Evolutionary conservation across 2,113 vertebrate species (phyloP).

Genomic region (Taxidea taxus): DNA sequence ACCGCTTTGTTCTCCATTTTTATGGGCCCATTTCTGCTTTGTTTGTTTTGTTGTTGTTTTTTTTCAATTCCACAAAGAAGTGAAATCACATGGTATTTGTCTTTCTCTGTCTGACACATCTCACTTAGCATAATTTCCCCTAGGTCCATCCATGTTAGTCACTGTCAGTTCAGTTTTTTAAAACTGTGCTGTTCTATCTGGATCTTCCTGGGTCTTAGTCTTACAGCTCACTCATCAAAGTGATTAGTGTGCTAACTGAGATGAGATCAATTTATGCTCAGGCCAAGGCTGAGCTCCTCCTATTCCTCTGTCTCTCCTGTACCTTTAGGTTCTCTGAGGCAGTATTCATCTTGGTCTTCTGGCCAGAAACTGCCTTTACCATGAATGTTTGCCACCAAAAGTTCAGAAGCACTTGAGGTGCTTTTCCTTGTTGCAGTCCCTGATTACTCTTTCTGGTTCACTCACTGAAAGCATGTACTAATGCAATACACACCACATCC

Average conservation of each 20-base stretch:
- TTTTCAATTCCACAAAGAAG: not conserved
- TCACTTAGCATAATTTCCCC: not conserved
- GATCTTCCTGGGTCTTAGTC: not conserved
- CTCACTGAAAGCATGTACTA: not conserved
- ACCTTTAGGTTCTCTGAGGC: not conserved
- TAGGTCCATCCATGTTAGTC: not conserved
- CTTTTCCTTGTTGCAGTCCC: not conserved
- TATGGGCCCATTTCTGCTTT: not conserved
- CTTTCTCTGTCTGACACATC: not conserved
- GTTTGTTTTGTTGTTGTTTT: not conserved
- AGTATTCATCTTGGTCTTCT: not conserved
- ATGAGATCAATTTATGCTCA: not conserved
- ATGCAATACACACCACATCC: not conserved
- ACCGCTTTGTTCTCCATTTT: not conserved
- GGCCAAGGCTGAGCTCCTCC: not conserved
- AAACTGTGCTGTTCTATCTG: not conserved
- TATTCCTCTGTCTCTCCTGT: not conserved
- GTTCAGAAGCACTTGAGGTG: not conserved
- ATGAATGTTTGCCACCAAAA: not conserved
- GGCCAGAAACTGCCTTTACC: not conserved
- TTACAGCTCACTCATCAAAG: not conserved
- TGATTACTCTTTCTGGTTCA: not conserved
- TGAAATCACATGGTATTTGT: not conserved
- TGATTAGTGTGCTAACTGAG: not conserved
- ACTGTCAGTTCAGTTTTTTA: not conserved